Evolutionary conservation across 2,797 vertebrate genomes (phyloP), one percentile per base, ranked within the genome.

Genomic region (Moxostoma hubbsi): DNA sequence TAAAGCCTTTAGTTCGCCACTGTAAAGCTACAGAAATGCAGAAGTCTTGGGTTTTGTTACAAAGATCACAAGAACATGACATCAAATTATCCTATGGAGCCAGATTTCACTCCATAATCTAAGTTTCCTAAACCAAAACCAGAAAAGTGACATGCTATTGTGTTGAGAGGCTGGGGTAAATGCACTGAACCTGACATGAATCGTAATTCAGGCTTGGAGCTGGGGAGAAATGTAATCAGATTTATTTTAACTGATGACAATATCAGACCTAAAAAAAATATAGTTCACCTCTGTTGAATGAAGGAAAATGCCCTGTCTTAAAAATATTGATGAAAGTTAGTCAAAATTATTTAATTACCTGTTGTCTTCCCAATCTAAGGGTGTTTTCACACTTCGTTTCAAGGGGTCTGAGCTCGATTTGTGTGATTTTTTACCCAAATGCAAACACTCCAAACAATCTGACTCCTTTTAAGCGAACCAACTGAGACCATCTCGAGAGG

Each of bases 21-120:
- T 77, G 62, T 53, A 54, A 67, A 49, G 15, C 7, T 9, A n/a
- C 15, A 67, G 59, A 50, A 53, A 78, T 74, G 57, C 10, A 73
- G 47, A 16, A 50, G 36, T 2, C 5, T 36, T 13, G 47, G 54
- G n/a, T 57, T 36, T 36, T n/a, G 13, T 15, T 57, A 57, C n/a
- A 57, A 57, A 5, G 8, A 0, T 6, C 8, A 58, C 9, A 18
- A 18, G 8, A 10, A 18, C 15, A 12, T 5, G 18, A 8, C 9
- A 11, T 36, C 11, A 36, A 61, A 24, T 24, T 11, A 61, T 18
- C 1, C 2, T 36, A 11, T 36, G 36, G 36, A 4, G 36, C 36
- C 36, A 36, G 36, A 4, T 7, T 10, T 18, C 16, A 1, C 15
- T 18, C 15, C 15, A 11, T 12, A 61, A 61, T 9, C 18, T 12